Evolutionary conservation across 2,888 invertebrate species (phyloP), one percentile per base, ranked within the genome.

Genomic region (Xestia rhomboidea): DNA sequence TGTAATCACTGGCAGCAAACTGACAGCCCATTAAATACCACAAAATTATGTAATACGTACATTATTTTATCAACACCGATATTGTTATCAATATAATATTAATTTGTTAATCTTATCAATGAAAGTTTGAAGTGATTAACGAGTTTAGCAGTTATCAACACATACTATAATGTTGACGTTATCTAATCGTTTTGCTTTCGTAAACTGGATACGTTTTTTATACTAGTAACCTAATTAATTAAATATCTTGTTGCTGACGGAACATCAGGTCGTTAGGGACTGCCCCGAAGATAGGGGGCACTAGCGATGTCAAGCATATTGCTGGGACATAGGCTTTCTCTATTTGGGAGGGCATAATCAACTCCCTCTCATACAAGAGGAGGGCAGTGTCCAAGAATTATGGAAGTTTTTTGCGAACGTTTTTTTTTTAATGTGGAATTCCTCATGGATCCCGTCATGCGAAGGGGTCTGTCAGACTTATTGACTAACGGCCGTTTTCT

Each of bases 151-250:
- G 21, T 34, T 62, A 62, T 34, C 62, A 34, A 62, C 21, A 34
- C 62, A 34, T 62, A 30, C 62, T 34, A 34, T 34, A 34, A 34
- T 34, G 21, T 11, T 62, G 62, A 34, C 5, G 34, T 62, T 21
- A 62, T 62, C 30, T 62, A 21, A 62, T 62, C 62, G 10, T 11
- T 62, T 62, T 21, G 60, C 60, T 62, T 21, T 34, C 62, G 62
- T 30, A 62, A 34, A 62, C 21, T 4, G 30, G 30, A 60, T 10
- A 60, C 11, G 1, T 62, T 1, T 60, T 60, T 60, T 21, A 34
- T 21, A 62, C 62, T 62, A 62, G 30, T 62, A 34, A 62, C 62
- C 62, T 62, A 62, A 62, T 62, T 62, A 10, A 34, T 62, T 34
- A 1, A 34, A 30, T 62, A 62, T 34, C 34, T 60, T 8, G 60